Evolutionary conservation across 2,888 invertebrate species (phyloP), one percentile per base, ranked within the genome.

Genomic region (Pristionchus entomophagus): DNA sequence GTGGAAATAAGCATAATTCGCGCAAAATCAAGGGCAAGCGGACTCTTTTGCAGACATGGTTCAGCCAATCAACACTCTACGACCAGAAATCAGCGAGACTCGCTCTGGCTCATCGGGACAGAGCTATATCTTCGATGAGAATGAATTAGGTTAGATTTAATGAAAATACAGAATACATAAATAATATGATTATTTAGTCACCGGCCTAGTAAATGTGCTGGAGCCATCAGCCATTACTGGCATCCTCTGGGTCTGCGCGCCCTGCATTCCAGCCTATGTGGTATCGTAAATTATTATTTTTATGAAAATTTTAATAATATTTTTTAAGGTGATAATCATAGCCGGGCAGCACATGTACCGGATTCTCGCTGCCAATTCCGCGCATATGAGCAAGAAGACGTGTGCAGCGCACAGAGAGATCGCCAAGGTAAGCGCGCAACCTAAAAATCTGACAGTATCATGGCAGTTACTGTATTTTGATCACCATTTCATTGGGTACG

Each of bases 301-400:
- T 17, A 53, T 17, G 14, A 26, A 12, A 6, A 26, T 4, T 62
- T 17, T 17, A 62, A 10, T 2, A 5, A 17, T 19, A 17, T 32
- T 12, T 62, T 62, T 41, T 0, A 8, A 77, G 41, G 29, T 77
- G 3, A 77, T 77, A 17, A 41, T 77, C n/a, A 19, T 45, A 22
- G 26, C 45, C 8, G 77, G 77, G 1, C 4, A 45, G n/a, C 22
- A 41, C 26, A 77, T 45, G 41, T 45, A 45, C 19, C 22, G n/a
- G n/a, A 77, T 49, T 6, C 51, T 78, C 19, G 49, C 51, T 26
- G 78, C 29, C 17, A 78, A 51, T 19, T 29, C 26, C 6, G 29
- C 32, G 78, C 78, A 78, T 29, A 78, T 78, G 78, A 78, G 78
- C 22, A 29, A 51, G 19, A 19, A 45, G 32, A 78, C 78, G 49